A percentile compares a stretch with the other conserved stretches of the same genome.
Conservation (phyloP, 2,113 vertebrate genomes). For the Physeter macrocephalus region DNA sequence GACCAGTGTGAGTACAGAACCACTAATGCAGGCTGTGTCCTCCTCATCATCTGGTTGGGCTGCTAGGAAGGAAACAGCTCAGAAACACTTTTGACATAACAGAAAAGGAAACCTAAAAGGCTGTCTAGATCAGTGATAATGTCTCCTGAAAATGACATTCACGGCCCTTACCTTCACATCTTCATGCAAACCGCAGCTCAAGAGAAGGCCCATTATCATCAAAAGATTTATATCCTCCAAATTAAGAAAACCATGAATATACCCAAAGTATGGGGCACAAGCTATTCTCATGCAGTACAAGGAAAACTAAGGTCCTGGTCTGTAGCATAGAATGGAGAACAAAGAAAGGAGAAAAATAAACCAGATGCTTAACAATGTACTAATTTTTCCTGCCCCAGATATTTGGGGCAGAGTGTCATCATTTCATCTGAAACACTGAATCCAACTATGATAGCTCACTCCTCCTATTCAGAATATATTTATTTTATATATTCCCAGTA, state of each 20-base stretch:
- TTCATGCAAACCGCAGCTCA: background rate
- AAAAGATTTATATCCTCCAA: background rate
- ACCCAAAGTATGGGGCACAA: background rate
- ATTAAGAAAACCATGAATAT: background rate
- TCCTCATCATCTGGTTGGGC: background rate
- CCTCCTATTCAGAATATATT: no score
- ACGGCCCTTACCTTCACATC: background rate
- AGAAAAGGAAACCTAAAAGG: background rate
- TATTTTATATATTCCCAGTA: background rate
- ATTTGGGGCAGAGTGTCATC: background rate
- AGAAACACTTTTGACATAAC: background rate
- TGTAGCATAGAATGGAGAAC: background rate
- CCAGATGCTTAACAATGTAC: background rate
- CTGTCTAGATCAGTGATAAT: background rate
- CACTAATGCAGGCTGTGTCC: background rate
- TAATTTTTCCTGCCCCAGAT: background rate
- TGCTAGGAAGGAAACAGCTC: background rate
- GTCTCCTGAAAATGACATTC: background rate
- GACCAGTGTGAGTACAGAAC: background rate
- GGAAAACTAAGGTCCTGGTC: background rate
- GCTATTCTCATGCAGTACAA: background rate
- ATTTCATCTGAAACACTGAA: background rate
- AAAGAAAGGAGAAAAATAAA: background rate
- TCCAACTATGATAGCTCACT: background rate
- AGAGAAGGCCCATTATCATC: background rate